Evolutionary conservation across 2,797 vertebrate species (phyloP).

Genomic region (Oryzias sinensis): DNA sequence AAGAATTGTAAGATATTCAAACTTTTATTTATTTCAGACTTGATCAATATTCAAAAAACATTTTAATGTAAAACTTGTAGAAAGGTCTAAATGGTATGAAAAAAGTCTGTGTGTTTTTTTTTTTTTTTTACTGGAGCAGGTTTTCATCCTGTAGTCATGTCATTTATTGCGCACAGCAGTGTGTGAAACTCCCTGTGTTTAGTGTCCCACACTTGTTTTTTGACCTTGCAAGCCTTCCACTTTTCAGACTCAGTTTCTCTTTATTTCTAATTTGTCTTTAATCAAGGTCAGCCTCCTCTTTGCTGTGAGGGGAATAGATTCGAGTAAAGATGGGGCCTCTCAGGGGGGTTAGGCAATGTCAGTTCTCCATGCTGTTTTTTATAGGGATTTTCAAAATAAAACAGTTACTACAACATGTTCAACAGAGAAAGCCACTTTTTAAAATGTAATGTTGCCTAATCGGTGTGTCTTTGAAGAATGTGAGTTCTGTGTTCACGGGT

Average conservation of each 20-base stretch:
- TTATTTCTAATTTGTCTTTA: conserved; percentile 44
- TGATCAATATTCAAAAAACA: no score
- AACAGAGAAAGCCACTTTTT: neutral
- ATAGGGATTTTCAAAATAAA: conserved; percentile 14
- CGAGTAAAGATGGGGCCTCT: conserved; percentile 34
- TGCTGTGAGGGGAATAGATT: conserved; percentile 45
- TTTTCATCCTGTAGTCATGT: conserved; percentile 13
- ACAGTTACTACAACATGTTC: no score
- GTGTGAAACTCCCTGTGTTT: conserved; percentile 13
- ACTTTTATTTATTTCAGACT: no score
- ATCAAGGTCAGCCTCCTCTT: conserved; percentile 42
- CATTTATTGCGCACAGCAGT: conserved; percentile 13
- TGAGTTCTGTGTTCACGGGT: conserved; percentile 8
- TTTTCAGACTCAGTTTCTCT: conserved; percentile 24
- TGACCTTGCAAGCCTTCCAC: conserved; percentile 49
- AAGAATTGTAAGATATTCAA: no score
- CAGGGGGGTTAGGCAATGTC: conserved; percentile 23
- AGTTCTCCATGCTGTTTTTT: conserved; percentile 14
- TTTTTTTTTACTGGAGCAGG: neutral
- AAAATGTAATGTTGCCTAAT: neutral
- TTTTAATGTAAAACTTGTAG: no score
- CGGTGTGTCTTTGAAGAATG: neutral
- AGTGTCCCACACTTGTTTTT: conserved; percentile 34
- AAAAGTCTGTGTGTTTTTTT: neutral
- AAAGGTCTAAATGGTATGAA: neutral